Conservation (phyloP, 2,888 invertebrate species). For the Ophraella communa region DNA sequence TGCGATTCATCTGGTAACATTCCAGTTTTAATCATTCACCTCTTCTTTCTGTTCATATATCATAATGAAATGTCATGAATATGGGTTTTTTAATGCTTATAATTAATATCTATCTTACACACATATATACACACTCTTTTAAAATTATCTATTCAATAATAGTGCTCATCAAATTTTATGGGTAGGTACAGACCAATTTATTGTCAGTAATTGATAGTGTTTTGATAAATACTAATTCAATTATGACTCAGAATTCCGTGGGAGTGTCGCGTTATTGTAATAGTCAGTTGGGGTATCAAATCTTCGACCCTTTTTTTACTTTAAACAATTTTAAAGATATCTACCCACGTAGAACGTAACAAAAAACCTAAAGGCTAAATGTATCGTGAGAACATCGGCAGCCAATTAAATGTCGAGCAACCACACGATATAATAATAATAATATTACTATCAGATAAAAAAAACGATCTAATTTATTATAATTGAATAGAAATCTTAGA, state of each 20-base stretch:
- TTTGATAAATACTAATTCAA: slow-evolving; percentile 20
- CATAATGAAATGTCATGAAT: slow-evolving; percentile 12
- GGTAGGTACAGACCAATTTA: slow-evolving; percentile 16
- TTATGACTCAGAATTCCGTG: slow-evolving; percentile 14
- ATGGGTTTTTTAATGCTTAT: slow-evolving; percentile 18
- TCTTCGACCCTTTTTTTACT: background rate
- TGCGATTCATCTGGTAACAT: background rate
- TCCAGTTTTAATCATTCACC: slow-evolving; percentile 1
- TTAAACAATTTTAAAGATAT: background rate
- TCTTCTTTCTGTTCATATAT: background rate
- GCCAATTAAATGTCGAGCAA: background rate
- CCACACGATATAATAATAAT: background rate
- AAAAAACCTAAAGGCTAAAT: background rate
- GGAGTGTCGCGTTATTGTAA: slow-evolving; percentile 2
- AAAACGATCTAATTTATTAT: too few relatives aligned
- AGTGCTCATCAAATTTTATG: slow-evolving; percentile 21
- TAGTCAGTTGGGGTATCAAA: background rate
- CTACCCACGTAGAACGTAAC: background rate
- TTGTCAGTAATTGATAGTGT: slow-evolving; percentile 20
- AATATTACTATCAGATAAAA: background rate
- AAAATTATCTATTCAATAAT: slow-evolving; percentile 20
- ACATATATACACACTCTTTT: slow-evolving; percentile 1
- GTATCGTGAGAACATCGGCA: background rate
- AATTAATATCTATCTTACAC: slow-evolving; percentile 10
- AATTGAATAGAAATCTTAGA: too few relatives aligned